Base-by-base conservation (phyloP, 2,797 vertebrate species). In the Gallinago solitaria region DNA sequence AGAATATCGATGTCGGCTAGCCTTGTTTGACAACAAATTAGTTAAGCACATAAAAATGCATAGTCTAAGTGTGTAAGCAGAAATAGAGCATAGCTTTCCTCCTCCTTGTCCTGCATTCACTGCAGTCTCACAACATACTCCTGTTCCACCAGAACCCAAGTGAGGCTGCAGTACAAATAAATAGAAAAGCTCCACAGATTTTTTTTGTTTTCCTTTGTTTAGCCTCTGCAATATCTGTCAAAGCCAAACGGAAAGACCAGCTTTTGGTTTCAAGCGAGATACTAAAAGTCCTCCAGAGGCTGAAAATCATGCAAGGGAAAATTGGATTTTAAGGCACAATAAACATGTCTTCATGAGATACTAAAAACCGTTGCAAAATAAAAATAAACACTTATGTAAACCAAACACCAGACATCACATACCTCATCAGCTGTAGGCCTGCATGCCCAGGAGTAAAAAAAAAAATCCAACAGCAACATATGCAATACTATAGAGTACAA, bases 301-400 rank as follows among this genome's bases (percentile, higher is more conserved):
- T 93, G 70, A 95, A 93, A 95, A 93, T 87, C 86, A 84, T 32
- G 19, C 77, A 87, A 87, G 51, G 78, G 78, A 90, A 95, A 95
- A 94, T 61, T 75, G 56, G 39, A 90, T 96, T 96, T 95, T 95
- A 96, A 94, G 81, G 86, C 60, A 93, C 74, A 93, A 95, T 91
- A 93, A 96, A 95, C 48, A 80, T 68, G 61, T 70, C 81, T 96
- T 80, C 83, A 48, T 35, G 56, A 94, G 83, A 87, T 61, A 94
- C 80, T 87, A 90, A 89, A 95, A 94, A 76, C 32, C 70, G 74
- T 16, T 67, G 27, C 83, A 85, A 92, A 96, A 93, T 64, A 87
- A 70, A 95, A 95, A 91, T 86, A 92, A 85, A 76, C 6, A 77
- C 25, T 90, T 56, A 48, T 59, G 88, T 45, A 87, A 91, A 92